phyloP scores from a whole-genome alignment of 2,797 vertebrate species.

The Podarcis lilfordi region DNA sequence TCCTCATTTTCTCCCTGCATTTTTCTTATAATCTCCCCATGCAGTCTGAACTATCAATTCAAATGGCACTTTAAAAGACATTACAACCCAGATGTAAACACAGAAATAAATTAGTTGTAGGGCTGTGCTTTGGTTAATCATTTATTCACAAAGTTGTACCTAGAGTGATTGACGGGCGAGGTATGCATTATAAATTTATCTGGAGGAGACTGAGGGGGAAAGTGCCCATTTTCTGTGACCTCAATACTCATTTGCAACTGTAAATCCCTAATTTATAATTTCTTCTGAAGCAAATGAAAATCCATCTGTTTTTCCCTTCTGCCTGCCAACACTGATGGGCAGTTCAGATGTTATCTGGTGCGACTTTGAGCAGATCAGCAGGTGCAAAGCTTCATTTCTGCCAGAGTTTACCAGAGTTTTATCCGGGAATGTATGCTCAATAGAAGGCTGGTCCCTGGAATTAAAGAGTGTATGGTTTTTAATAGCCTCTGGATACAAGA shows the following conservation, averaged over 20 bases:
- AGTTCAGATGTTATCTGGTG: neutral
- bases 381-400: neutral
- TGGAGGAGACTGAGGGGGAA: constrained; percentile 16
- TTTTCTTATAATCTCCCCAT: constrained; percentile 34
- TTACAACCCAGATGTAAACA: constrained; percentile 35
- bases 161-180: neutral
- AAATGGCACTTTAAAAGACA: constrained; percentile 28
- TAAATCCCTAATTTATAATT: neutral
- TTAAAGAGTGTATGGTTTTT: neutral
- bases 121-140: constrained; percentile 28
- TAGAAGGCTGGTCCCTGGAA: neutral
- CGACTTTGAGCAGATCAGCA: neutral
- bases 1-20: neutral
- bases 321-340: neutral
- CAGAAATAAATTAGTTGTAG: constrained; percentile 25
- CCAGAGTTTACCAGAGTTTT: neutral
- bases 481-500: too few relatives aligned
- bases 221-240: neutral
- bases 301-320: neutral
- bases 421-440: neutral
- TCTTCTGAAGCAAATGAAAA: neutral
- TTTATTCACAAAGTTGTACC: constrained; percentile 36
- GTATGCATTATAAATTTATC: constrained; percentile 29
- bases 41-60: constrained; percentile 9
- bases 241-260: neutral